A percentile compares a stretch with the other conserved stretches of the same genome.
phyloP scores from a whole-genome alignment of 2,113 vertebrate species.

The Amphilophus citrinellus region DNA sequence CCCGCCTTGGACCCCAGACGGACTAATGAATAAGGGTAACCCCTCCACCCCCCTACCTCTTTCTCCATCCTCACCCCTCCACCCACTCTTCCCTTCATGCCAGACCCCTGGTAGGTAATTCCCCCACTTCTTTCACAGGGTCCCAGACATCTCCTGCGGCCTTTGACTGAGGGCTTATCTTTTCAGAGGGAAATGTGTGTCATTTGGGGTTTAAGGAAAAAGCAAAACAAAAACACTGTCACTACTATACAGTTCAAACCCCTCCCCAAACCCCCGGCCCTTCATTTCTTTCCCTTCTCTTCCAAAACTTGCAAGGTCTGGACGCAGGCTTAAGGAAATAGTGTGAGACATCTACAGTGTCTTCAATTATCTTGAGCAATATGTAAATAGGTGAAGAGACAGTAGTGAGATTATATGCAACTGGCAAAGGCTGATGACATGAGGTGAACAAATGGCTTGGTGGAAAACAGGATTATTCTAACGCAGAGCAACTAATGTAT shows the following conservation, averaged over 20 bases:
- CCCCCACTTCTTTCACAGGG: conserved; percentile 79
- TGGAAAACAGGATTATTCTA: conserved; percentile 76
- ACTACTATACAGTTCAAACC: conserved; percentile 58
- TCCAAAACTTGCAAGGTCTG: conserved; percentile 58
- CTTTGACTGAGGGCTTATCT: conserved; percentile 82
- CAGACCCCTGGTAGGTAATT: conserved; percentile 80
- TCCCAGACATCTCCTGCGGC: conserved; percentile 79
- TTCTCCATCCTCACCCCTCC: conserved; percentile 43
- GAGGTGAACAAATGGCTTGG: conserved; percentile 72
- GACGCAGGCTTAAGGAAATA: conserved; percentile 67
- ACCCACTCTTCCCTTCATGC: conserved; percentile 60
- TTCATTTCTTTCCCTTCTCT: conserved; percentile 51
- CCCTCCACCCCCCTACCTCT: conserved; percentile 38
- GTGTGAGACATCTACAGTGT: conserved; percentile 71
- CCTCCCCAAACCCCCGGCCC: conserved; percentile 37
- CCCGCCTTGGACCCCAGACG: conserved; percentile 81
- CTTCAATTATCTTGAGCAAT: conserved; percentile 74
- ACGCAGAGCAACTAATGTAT: conserved; percentile 57
- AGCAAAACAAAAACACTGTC: conserved; percentile 80
- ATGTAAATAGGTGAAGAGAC: conserved; percentile 77
- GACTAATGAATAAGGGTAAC: conserved; percentile 80
- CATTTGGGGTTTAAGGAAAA: conserved; percentile 80
- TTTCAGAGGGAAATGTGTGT: conserved; percentile 84
- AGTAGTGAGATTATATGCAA: conserved; percentile 72
- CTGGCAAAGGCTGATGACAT: conserved; percentile 70